A percentile compares a stretch with the other conserved stretches of the same genome.
Conservation (phyloP, 2,797 vertebrate species). For the Phataginus tricuspis region DNA sequence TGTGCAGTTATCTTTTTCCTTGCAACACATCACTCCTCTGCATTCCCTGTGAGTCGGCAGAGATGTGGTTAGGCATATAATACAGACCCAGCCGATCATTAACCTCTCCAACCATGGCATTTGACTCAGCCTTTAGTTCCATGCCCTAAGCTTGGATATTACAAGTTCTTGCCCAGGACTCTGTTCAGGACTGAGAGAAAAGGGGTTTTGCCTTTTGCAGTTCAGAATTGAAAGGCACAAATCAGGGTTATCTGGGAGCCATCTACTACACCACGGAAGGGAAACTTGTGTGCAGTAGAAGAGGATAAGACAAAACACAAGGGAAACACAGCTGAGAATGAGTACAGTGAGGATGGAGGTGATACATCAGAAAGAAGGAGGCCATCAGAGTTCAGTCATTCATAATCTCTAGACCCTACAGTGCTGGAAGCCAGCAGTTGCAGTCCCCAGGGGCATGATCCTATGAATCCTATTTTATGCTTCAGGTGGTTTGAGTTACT, state of each 20-base stretch:
- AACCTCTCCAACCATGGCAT: not conserved
- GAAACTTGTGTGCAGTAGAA: not conserved
- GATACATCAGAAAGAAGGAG: not conserved
- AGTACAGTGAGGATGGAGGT: too few relatives aligned
- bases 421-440: not conserved
- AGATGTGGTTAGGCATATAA: not conserved
- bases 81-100: not conserved
- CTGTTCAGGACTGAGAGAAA: not conserved
- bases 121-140: not conserved
- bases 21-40: too few relatives aligned
- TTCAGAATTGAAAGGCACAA: not conserved
- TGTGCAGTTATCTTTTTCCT: fast-evolving
- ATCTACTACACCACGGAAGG: not conserved
- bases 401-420: not conserved
- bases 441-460: not conserved
- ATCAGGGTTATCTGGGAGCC: not conserved
- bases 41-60: fast-evolving
- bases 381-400: not conserved
- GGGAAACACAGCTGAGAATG: not conserved
- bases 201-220: not conserved
- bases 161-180: not conserved
- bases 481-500: not conserved
- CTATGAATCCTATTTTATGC: not conserved
- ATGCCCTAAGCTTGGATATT: not conserved
- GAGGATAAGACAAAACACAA: not conserved